Evolutionary conservation across 1,140 invertebrate genomes (phyloP), one percentile per base, ranked within the genome.

Genomic region (Tetramorium alpestre): DNA sequence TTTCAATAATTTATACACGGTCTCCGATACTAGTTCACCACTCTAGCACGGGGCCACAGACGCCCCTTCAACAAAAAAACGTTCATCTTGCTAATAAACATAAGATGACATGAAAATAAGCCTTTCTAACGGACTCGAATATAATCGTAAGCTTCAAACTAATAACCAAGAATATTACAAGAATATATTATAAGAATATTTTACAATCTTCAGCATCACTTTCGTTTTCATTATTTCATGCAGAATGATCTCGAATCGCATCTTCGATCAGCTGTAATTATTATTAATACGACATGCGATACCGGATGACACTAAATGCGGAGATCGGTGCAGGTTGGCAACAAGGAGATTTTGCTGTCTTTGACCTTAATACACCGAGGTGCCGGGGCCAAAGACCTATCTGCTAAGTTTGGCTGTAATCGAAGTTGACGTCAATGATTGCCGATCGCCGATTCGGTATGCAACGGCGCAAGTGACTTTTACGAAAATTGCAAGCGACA

Each of bases 361-460:
- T 91, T 90, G 78, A 86, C 82, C 86, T 91, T 90, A 89, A 91
- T 89, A 87, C 65, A 25, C 49, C 49, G 25, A 87, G 69, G 22
- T 51, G 49, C 73, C 41, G 88, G 69, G 78, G 90, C 75, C 90
- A 91, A 91, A 88, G 90, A 91, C 90, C 90, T 91, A 85, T 82
- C 90, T 88, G 86, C 85, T 88, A 73, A 88, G 85, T 91, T 91
- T 18, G 86, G 67, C 86, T 86, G 65, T 85, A 75, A 91, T 91
- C 88, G 87, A 90, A 90, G 58, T 85, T 75, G 90, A 89, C 90
- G 81, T 91, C 81, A 78, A 54, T 69, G 80, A 58, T 44, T 85
- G 82, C 64, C 33, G 33, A 33, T 33, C 33, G 33, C 60, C 41
- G 67, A 51, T 76, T 73, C 28, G 77, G 62, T 85, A 87, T 65